Evolutionary conservation across 2,113 vertebrate genomes (phyloP).

Genomic region (Neoarius graeffei): DNA sequence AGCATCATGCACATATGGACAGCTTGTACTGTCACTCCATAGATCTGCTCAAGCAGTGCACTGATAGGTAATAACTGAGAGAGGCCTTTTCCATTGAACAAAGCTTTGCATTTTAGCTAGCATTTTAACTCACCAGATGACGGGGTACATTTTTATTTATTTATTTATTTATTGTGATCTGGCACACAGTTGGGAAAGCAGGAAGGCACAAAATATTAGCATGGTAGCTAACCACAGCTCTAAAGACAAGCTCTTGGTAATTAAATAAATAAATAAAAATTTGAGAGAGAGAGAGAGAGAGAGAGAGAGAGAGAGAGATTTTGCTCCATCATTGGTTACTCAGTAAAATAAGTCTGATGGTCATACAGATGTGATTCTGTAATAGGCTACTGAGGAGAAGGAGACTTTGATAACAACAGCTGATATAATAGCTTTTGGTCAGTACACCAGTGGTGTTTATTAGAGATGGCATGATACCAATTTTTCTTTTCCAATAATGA

Average conservation of each 20-base stretch:
- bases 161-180: neutral
- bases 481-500: neutral
- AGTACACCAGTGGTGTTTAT: neutral
- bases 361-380: neutral
- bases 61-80: neutral
- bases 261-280: too few species aligned
- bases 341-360: neutral
- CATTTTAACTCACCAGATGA: neutral
- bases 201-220: neutral
- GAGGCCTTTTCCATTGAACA: neutral
- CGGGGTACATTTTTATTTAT: neutral
- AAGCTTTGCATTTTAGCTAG: neutral
- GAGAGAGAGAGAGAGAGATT: neutral
- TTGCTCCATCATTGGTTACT: neutral
- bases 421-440: neutral
- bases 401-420: neutral
- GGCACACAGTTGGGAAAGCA: neutral
- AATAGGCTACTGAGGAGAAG: neutral
- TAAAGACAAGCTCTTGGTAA: neutral
- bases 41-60: neutral
- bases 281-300: neutral
- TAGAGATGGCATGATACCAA: neutral
- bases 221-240: neutral
- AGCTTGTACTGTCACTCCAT: neutral
- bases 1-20: neutral